These are phyloP conservation scores for Sturnira hondurensis DNA, from an alignment of 2,113 vertebrate genomes.

Conservation along the genomic window DNA sequence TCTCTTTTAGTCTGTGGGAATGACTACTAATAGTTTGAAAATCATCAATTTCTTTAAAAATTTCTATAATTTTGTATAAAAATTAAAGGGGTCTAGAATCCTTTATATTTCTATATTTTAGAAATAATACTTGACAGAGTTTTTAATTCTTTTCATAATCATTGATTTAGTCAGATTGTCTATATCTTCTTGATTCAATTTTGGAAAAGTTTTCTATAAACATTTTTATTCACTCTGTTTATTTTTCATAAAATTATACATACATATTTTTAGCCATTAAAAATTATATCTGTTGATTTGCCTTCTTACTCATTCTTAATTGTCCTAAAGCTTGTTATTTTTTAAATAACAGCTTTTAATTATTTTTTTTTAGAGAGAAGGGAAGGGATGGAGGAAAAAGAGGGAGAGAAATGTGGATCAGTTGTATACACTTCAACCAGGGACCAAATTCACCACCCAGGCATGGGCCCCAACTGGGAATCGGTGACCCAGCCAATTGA, in stretches of 20 bases:
- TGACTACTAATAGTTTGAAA: background rate
- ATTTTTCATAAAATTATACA: background rate
- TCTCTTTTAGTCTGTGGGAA: background rate
- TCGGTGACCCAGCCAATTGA: no score
- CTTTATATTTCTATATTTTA: no score
- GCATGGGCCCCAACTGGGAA: no score
- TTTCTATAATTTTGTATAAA: constrained; percentile 17
- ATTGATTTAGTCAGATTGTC: background rate
- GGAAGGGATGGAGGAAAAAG: no score
- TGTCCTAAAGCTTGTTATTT: background rate
- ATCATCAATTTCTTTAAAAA: background rate
- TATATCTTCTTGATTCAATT: background rate
- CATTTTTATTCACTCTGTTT: background rate
- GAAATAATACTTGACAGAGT: background rate
- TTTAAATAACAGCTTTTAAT: no score
- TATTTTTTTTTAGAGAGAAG: no score
- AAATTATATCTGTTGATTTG: background rate
- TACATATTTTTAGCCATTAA: background rate
- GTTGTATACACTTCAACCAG: no score
- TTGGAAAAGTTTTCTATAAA: background rate
- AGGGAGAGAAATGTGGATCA: no score
- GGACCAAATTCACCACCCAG: no score
- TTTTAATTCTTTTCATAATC: background rate
- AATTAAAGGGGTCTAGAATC: background rate
- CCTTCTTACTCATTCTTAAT: background rate